phyloP scores from a whole-genome alignment of 2,113 vertebrate genomes.

The Oreochromis aureus region DNA sequence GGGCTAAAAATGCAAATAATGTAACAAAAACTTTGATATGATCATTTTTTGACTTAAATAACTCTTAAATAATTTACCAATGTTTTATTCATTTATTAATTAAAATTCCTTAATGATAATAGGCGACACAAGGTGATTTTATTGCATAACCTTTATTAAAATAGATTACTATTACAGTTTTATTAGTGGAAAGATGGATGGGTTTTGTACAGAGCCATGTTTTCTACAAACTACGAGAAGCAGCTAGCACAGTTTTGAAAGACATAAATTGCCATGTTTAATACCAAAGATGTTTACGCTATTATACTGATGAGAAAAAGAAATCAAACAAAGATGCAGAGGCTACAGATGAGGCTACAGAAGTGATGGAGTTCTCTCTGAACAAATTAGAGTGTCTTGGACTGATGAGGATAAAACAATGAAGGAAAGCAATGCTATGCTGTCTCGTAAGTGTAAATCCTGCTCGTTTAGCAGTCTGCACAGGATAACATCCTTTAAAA shows the following conservation, averaged over 20 bases:
- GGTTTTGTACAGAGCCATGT: neutral
- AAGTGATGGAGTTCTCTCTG: neutral
- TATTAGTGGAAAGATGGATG: neutral
- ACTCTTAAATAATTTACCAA: neutral
- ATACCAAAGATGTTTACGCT: neutral
- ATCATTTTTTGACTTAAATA: neutral
- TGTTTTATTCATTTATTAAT: neutral
- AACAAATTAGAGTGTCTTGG: neutral
- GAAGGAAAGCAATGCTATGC: neutral
- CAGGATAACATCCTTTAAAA: neutral
- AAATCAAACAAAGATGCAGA: neutral
- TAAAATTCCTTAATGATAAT: neutral
- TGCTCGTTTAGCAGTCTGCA: slow-evolving; percentile 18
- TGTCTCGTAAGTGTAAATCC: neutral
- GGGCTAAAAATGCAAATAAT: neutral
- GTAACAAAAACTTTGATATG: neutral
- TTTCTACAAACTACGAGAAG: neutral
- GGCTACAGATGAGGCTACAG: neutral
- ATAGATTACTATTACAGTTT: neutral
- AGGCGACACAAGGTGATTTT: neutral
- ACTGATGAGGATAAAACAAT: neutral
- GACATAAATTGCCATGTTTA: neutral
- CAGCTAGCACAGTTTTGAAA: neutral
- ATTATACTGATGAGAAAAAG: neutral
- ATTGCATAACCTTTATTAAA: neutral